Conservation (phyloP, 2,113 vertebrate species). For the Cyanoderma ruficeps region DNA sequence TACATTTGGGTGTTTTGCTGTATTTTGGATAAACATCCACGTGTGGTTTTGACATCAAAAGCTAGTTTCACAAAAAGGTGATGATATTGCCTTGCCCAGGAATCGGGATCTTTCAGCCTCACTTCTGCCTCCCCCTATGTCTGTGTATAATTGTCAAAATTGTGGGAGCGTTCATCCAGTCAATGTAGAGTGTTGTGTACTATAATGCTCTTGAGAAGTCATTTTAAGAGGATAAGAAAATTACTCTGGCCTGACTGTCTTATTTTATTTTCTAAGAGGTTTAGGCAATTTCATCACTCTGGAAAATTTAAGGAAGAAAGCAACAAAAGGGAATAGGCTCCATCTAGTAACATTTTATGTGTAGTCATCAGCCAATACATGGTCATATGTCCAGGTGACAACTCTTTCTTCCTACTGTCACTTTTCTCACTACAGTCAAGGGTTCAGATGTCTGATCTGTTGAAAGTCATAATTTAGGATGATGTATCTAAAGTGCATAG, state of each 20-base stretch:
- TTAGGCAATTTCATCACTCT: neutral
- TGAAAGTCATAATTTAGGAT: neutral
- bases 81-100: neutral
- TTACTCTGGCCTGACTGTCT: neutral
- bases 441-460: neutral
- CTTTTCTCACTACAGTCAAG: neutral
- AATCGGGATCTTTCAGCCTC: neutral
- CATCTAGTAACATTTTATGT: neutral
- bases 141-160: neutral
- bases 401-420: neutral
- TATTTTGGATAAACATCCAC: neutral
- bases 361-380: neutral
- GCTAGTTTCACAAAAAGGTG: neutral
- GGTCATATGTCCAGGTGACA: neutral
- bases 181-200: neutral
- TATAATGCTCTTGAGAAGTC: neutral
- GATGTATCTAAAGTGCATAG: neutral
- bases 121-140: neutral
- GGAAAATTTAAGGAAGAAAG: neutral
- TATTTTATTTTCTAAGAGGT: neutral
- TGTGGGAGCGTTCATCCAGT: neutral
- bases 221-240: neutral
- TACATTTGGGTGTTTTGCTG: neutral
- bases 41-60: neutral
- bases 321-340: neutral